Base-by-base conservation (phyloP, 2,888 invertebrate genomes). In the Nemotelus pantherinus region DNA sequence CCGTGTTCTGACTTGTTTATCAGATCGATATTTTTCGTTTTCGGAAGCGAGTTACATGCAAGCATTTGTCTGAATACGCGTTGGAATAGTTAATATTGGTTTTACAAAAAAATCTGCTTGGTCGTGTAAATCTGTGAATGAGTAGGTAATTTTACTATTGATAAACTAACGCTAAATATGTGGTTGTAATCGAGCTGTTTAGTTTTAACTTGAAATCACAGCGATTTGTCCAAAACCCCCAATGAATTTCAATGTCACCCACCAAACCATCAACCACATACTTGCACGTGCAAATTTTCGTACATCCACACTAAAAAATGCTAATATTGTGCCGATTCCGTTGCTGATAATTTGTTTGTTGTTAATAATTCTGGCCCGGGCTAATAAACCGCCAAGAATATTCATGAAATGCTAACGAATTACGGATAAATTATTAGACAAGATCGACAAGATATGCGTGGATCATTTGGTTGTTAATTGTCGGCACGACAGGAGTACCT, bases 291-390 rank as follows among this genome's bases (percentile, higher is more conserved):
- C 25, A 25, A 25, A 25, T 25, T 25, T 25, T 25, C 25, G 25
- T 25, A 25, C 25, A 25, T 25, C 25, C 25, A 25, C 25, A 25
- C 25, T 25, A 25, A 25, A 25, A 25, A 53, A 71, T n/a, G n/a
- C 53, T 63, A 48, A 74, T 63, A 3, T 48, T 41, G 48, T 25
- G 39, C 43, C 55, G 74, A 60, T 63, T 63, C 43, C 5, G 48
- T 25, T 48, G 10, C 48, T 63, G 74, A 74, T 74, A 74, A 74
- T 74, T 74, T 74, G 71, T 72, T 72, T 72, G 74, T 74, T 74
- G 74, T 63, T 74, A 60, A 74, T 74, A 74, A 74, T 74, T 60
- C 50, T 10, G 9, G 5, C 47, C 4, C 43, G 5, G 57, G 25
- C 57, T 45, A 25, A 45, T 57, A 57, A 63, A 48, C 4, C 5